Percentiles rank a stretch among this genome's conserved stretches.
Evolutionary conservation across 2,888 invertebrate species (phyloP).

Genomic region (Meteorus cinctellus): DNA sequence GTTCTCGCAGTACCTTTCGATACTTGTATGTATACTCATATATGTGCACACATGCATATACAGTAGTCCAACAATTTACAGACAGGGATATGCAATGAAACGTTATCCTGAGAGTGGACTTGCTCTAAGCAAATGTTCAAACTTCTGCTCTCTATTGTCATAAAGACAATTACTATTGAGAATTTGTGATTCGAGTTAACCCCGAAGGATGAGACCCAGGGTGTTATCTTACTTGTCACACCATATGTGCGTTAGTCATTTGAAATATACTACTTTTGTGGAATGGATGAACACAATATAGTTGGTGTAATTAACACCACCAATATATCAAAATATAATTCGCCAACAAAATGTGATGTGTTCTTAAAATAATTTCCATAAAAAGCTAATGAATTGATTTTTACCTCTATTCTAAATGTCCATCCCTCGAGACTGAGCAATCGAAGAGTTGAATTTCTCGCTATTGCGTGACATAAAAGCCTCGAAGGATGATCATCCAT

Average conservation of each 20-base stretch:
- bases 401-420: conserved; percentile 77
- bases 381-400: conserved; percentile 44
- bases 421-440: conserved; percentile 76
- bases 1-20: conserved; percentile 19
- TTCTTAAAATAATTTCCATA: not conserved
- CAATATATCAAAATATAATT: not conserved
- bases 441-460: conserved; percentile 73
- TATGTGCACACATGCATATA: not conserved
- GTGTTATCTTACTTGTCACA: conserved; percentile 9
- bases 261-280: not conserved
- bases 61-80: not conserved
- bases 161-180: conserved; percentile 54
- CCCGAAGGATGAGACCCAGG: not conserved
- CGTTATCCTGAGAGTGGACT: not conserved
- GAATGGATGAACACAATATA: too few relatives aligned
- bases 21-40: not conserved
- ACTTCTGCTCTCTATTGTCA: conserved; percentile 51
- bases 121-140: conserved; percentile 27
- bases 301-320: not conserved
- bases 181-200: conserved; percentile 44
- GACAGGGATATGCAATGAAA: conserved; percentile 19
- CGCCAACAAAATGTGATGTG: not conserved
- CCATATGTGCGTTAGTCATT: not conserved
- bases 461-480: conserved; percentile 73
- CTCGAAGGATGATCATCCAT: conserved; percentile 75